A percentile compares a stretch with the other conserved stretches of the same genome.
phyloP scores from a whole-genome alignment of 2,888 invertebrate genomes.

The Agonum fuliginosum region DNA sequence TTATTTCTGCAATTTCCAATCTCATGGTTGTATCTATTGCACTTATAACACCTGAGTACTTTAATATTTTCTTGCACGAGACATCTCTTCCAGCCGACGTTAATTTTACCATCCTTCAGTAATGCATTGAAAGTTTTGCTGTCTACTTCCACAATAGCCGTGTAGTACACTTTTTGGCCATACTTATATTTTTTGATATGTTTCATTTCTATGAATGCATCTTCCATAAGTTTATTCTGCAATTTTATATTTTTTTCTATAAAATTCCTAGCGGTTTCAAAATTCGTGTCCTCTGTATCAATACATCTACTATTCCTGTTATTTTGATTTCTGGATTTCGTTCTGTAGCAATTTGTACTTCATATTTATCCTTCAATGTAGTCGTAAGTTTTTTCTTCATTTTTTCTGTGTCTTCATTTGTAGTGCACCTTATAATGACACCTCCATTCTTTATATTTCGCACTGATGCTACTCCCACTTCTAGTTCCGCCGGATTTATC shows the following conservation, averaged over 20 bases:
- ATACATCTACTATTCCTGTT: neutral
- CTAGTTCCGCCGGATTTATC: neutral
- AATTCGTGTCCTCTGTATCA: neutral
- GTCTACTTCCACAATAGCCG: neutral
- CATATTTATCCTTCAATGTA: neutral
- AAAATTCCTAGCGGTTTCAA: neutral
- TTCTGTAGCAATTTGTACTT: neutral
- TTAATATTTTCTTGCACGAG: neutral
- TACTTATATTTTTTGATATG: neutral
- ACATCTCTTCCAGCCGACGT: conserved; percentile 12
- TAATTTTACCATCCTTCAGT: neutral
- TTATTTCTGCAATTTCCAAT: no score
- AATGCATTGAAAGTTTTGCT: neutral
- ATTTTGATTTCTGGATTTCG: conserved; percentile 7
- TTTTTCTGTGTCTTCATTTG: neutral
- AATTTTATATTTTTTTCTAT: neutral
- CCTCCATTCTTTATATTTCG: neutral
- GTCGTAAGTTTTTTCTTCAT: neutral
- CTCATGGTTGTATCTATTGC: neutral
- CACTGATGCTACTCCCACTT: neutral
- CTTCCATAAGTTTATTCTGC: neutral
- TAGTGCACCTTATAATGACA: neutral
- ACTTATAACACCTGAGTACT: conserved; percentile 1
- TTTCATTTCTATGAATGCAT: neutral
- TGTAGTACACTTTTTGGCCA: neutral